These are phyloP conservation scores for Valencia hispanica DNA, from an alignment of 2,797 vertebrate genomes.

Conservation along the genomic window DNA sequence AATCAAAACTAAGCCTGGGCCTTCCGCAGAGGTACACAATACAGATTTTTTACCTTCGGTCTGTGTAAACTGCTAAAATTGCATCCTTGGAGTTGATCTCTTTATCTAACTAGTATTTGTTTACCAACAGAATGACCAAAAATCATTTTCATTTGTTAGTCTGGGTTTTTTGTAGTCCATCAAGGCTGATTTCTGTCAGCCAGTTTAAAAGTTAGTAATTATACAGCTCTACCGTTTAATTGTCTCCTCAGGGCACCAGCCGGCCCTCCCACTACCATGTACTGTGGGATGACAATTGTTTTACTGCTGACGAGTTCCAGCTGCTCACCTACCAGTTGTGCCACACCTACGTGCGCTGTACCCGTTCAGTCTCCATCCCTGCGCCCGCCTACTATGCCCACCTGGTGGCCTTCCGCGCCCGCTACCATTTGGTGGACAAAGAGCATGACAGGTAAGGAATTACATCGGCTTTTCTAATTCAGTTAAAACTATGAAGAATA, in stretches of 20 bases:
- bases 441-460: slow-evolving; percentile 94
- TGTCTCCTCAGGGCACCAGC: slow-evolving; percentile 89
- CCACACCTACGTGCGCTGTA: slow-evolving; percentile 98
- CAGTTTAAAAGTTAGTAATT: not conserved
- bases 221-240: not conserved
- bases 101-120: not conserved
- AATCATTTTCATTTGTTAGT: not conserved
- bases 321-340: slow-evolving; percentile 99
- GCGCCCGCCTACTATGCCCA: slow-evolving; percentile 98
- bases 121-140: not conserved
- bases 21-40: not conserved
- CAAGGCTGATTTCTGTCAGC: no score
- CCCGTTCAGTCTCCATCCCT: slow-evolving; percentile 97
- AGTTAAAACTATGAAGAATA: no score
- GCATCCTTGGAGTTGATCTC: not conserved
- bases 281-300: slow-evolving; percentile 98
- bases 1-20: not conserved
- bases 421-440: slow-evolving; percentile 98
- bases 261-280: slow-evolving; percentile 99
- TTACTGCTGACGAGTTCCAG: slow-evolving; percentile 98
- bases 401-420: slow-evolving; percentile 96
- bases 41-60: not conserved
- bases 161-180: not conserved
- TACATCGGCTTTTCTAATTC: no score
- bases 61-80: not conserved